These are phyloP conservation scores for Actinostola sp. DNA, from an alignment of 92 coral and sea anemone species.

Conservation along the genomic window DNA sequence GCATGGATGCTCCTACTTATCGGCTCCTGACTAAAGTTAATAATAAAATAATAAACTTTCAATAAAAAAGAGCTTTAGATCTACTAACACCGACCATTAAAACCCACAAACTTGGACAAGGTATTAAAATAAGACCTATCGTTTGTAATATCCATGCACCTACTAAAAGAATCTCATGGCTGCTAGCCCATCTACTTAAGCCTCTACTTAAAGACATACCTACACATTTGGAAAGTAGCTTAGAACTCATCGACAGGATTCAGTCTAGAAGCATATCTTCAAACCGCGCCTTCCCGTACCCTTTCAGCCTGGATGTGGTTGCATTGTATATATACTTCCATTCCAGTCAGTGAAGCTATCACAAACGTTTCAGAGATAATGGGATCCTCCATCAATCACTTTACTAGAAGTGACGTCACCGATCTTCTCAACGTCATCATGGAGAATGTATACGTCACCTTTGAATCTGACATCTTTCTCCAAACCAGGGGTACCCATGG, in stretches of 20 bases:
- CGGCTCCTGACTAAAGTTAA: no score
- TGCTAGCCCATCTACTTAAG: constrained; percentile 32
- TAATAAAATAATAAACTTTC: no score
- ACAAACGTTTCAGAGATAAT: no score
- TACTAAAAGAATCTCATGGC: constrained; percentile 41
- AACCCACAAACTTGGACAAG: constrained; percentile 50
- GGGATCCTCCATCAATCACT: constrained; percentile 17
- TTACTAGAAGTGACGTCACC: constrained; percentile 11
- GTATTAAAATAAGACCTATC: constrained; percentile 53
- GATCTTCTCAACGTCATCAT: constrained; percentile 27
- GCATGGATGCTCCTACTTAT: no score
- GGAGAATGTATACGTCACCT: constrained; percentile 8
- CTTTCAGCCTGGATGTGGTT: constrained; percentile 58
- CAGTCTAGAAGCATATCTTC: constrained; percentile 8
- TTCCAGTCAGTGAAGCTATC: no score
- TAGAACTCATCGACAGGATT: constrained; percentile 38
- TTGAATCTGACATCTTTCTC: not conserved
- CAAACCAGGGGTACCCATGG: no score
- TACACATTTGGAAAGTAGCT: constrained; percentile 58
- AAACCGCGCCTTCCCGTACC: constrained; percentile 42
- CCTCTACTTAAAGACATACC: constrained; percentile 48
- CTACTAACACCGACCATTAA: no score
- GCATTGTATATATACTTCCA: constrained; percentile 44
- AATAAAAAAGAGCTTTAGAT: no score
- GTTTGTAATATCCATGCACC: constrained; percentile 50